Evolutionary conservation across 2,113 vertebrate species (phyloP), one percentile per base, ranked within the genome.

Genomic region (Pseudopodoces humilis): DNA sequence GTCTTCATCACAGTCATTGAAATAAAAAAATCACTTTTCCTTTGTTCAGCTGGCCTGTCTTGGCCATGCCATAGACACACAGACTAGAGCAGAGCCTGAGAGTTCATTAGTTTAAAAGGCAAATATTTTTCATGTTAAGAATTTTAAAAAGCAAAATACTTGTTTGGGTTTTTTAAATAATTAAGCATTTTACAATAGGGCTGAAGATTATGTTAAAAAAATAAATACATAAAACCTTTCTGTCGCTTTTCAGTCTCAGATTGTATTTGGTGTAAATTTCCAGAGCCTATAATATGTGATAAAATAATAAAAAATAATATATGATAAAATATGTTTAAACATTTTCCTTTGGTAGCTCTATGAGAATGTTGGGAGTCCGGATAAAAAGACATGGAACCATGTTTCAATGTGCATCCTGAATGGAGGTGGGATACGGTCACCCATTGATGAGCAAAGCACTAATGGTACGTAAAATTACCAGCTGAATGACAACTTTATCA

Each of bases 361-460:
- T 90, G 98, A 98, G 96, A 98, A 98, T 53, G 90, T 99, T 4
- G 62, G 97, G 67, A 93, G 35, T 56, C 92, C 98, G 0, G 97
- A 98, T 64, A 97, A 96, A 5, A 62, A 78, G 31, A 97, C 95
- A 12, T 99, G 99, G 99, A 99, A 98, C 97, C 98, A 99, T 0
- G 98, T 99, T 72, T 98, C 98, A 24, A 97, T 98, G 97, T 98
- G 98, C 97, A 98, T 99, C 95, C 50, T 98, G 30, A 99, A 99
- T 11, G 98, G 98, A 49, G 99, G 99, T 2, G 97, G 97, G 63
- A 97, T 99, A 80, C 98, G 99, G 12, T 91, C 97, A 2, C 97
- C 99, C 30, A 98, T 99, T 8, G 98, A 99, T 7, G 99, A 99
- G 46, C 94, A 22, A 27, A 96, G 44, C 63, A 96, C 96, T 49